phyloP scores from a whole-genome alignment of 1,140 invertebrate genomes.

The Diploscapter pachys region DNA sequence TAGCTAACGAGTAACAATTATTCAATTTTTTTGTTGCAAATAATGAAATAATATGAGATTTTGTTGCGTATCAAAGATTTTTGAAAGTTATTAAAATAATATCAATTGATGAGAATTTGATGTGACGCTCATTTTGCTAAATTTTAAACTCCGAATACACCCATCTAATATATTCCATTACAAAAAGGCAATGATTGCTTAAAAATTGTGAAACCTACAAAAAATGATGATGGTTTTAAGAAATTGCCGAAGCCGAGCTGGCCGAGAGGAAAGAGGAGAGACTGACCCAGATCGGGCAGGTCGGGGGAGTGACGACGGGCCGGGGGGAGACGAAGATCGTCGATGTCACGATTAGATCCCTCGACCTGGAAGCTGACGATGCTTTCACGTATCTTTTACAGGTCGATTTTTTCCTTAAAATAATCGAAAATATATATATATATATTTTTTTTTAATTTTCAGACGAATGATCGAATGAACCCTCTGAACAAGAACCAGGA shows the following conservation, averaged over 20 bases:
- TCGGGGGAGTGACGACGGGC: neutral
- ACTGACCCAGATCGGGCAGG: conserved; percentile 1
- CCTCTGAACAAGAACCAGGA: neutral
- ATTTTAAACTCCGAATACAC: too few relatives aligned
- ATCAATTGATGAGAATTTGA: too few relatives aligned
- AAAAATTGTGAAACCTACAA: too few relatives aligned
- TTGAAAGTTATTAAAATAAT: too few relatives aligned
- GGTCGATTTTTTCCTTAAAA: neutral
- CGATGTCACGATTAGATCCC: neutral
- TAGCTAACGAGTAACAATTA: neutral
- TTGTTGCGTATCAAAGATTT: too few relatives aligned
- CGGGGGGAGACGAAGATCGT: conserved; percentile 1
- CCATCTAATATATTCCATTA: too few relatives aligned
- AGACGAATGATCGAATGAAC: neutral
- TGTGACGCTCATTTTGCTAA: too few relatives aligned
- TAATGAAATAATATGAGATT: too few relatives aligned
- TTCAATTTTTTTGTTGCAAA: too few relatives aligned
- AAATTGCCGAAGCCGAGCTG: conserved; percentile 1
- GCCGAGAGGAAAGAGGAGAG: conserved; percentile 7
- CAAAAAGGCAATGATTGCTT: too few relatives aligned
- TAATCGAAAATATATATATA: too few relatives aligned
- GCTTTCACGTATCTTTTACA: neutral
- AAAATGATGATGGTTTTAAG: neutral
- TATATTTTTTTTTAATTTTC: neutral
- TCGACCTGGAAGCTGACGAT: neutral